A percentile compares a stretch with the other conserved stretches of the same genome.
Evolutionary conservation across 2,888 invertebrate species (phyloP).

Genomic region (Euplexia lucipara): DNA sequence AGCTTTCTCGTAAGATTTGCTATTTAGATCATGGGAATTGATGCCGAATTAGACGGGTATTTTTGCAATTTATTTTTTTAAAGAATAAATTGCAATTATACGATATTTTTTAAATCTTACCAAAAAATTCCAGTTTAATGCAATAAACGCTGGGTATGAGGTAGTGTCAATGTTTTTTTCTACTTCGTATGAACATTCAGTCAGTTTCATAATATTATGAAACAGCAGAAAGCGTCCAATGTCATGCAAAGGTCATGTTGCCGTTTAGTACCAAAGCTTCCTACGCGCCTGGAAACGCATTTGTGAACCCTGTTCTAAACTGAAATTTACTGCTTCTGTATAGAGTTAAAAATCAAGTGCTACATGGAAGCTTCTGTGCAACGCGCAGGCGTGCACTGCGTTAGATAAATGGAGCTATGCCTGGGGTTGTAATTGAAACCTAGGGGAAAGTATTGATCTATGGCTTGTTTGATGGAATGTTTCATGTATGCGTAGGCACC

Average conservation of each 20-base stretch:
- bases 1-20: no score
- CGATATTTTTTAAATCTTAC: no score
- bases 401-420: conserved; percentile 12
- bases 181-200: no score
- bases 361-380: conserved; percentile 28
- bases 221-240: conserved; percentile 4
- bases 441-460: conserved; percentile 29
- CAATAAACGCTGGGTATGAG: no score
- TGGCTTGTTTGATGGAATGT: background rate
- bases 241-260: conserved; percentile 1
- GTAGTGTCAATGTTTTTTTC: no score
- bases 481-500: background rate
- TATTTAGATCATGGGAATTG: no score
- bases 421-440: conserved; percentile 1
- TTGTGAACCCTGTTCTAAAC: background rate
- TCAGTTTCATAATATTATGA: no score
- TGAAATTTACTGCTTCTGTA: fast-evolving
- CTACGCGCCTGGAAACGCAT: conserved; percentile 21
- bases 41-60: no score
- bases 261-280: background rate
- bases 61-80: no score
- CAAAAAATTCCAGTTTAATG: no score
- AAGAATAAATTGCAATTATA: no score
- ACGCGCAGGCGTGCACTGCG: conserved; percentile 44
- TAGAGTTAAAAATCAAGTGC: background rate